Evolutionary conservation across 2,797 vertebrate genomes (phyloP), one percentile per base, ranked within the genome.

Genomic region (Amniataba percoides): DNA sequence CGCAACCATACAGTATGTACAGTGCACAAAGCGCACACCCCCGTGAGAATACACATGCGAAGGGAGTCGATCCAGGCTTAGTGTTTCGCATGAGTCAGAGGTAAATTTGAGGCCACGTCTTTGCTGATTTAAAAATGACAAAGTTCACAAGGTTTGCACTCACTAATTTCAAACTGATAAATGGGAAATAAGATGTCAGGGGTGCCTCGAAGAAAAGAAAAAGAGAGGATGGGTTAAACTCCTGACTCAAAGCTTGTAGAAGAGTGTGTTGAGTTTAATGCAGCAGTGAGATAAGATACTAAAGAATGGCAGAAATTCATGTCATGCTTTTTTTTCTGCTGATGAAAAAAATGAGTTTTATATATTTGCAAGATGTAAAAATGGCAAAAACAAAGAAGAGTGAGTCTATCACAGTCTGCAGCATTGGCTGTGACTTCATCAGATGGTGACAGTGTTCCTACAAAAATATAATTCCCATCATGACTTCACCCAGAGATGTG

Each of bases 11-110:
- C 68, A 74, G 53, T 53, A 58, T 65, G 40, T 53, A 72, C 36
- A 71, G 75, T 62, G 25, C 15, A 36, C 8, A 51, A 52, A 71
- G 56, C 57, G 67, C 73, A 69, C 61, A 68, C 42, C 48, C 40
- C n/a, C 40, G 19, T 19, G 18, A 8, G 7, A 45, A 69, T 13
- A 59, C 40, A 70, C 77, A 64, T 42, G 57, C 40, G 12, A 70
- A 51, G 77, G 81, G 77, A 86, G 81, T 83, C n/a, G 25, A 25
- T 3, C 16, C n/a, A 23, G 51, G 83, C 40, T 74, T 45, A 52
- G 66, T 56, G 74, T 86, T 87, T 78, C 60, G 59, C 61, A 78
- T 72, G 78, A 89, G 79, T 85, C 82, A 83, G 80, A 82, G 82
- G 82, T 83, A 74, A 87, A 77, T 51, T 19, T 21, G 25, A 84